Evolutionary conservation across 2,797 vertebrate species (phyloP).

Genomic region (Yasuhikotakia modesta): DNA sequence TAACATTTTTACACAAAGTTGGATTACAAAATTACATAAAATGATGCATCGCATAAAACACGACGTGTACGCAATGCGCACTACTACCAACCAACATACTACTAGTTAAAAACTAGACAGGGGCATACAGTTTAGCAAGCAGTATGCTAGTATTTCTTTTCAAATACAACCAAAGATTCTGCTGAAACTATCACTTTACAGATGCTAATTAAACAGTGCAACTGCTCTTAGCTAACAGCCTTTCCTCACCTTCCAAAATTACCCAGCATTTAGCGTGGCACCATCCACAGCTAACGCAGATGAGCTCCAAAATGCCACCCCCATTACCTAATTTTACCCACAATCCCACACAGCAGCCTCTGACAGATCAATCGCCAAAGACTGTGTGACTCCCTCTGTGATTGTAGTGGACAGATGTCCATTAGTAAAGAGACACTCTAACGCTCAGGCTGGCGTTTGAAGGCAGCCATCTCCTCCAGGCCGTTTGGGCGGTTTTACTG

Average conservation of each 20-base stretch:
- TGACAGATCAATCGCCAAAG: not conserved
- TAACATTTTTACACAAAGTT: too few species aligned
- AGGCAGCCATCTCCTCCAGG: conserved; percentile 12
- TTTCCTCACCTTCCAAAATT: not conserved
- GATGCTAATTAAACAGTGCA: not conserved
- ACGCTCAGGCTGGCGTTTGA: not conserved
- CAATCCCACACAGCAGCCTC: not conserved
- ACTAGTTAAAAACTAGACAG: too few species aligned
- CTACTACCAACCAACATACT: too few species aligned
- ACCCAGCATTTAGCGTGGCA: not conserved
- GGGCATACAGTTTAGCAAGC: not conserved
- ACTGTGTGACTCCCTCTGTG: not conserved
- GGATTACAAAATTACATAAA: too few species aligned
- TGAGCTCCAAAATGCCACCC: not conserved
- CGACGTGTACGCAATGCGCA: too few species aligned
- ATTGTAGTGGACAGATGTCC: conserved; percentile 28
- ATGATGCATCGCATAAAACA: too few species aligned
- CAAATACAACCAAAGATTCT: not conserved
- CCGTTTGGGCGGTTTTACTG: conserved; percentile 36
- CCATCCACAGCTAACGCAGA: not conserved
- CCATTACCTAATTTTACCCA: not conserved
- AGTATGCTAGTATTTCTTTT: not conserved
- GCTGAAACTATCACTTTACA: not conserved
- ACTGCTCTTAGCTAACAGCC: too few species aligned
- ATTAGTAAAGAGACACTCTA: conserved; percentile 30